phyloP scores from a whole-genome alignment of 2,113 vertebrate genomes.

The Eolophus roseicapilla region DNA sequence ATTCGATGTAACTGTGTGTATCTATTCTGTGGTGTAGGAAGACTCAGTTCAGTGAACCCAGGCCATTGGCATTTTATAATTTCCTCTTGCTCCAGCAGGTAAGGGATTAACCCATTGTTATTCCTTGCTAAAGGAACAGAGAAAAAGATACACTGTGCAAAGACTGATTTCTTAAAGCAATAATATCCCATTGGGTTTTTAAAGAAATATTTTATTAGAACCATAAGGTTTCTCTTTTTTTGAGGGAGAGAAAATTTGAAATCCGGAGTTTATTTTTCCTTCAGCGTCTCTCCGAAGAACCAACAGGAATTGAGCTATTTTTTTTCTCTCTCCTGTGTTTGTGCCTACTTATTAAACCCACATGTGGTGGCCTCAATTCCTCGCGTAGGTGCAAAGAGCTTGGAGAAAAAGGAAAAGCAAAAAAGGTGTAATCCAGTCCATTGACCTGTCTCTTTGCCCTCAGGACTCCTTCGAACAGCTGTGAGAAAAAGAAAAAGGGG shows the following conservation, averaged over 20 bases:
- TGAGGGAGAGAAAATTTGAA: slow-evolving; percentile 68
- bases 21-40: slow-evolving; percentile 30
- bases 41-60: slow-evolving; percentile 39
- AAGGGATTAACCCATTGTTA: slow-evolving; percentile 60
- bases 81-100: slow-evolving; percentile 63
- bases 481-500: slow-evolving; percentile 68
- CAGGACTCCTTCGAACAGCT: slow-evolving; percentile 81
- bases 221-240: slow-evolving; percentile 68
- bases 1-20: neutral
- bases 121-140: slow-evolving; percentile 52
- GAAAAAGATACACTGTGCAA: slow-evolving; percentile 39
- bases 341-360: slow-evolving; percentile 76
- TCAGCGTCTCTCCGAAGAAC: slow-evolving; percentile 70
- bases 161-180: neutral
- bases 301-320: slow-evolving; percentile 74
- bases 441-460: slow-evolving; percentile 80
- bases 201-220: slow-evolving; percentile 76
- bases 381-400: slow-evolving; percentile 70
- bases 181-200: slow-evolving; percentile 28
- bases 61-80: slow-evolving; percentile 37
- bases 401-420: slow-evolving; percentile 16
- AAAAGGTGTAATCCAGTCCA: slow-evolving; percentile 69
- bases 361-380: slow-evolving; percentile 67
- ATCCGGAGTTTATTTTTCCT: slow-evolving; percentile 79
- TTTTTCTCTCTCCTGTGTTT: slow-evolving; percentile 56